Percentiles rank a stretch among this genome's conserved stretches.
These are phyloP conservation scores for Thermophis baileyi DNA, from an alignment of 2,113 vertebrate genomes.

Conservation along the genomic window DNA sequence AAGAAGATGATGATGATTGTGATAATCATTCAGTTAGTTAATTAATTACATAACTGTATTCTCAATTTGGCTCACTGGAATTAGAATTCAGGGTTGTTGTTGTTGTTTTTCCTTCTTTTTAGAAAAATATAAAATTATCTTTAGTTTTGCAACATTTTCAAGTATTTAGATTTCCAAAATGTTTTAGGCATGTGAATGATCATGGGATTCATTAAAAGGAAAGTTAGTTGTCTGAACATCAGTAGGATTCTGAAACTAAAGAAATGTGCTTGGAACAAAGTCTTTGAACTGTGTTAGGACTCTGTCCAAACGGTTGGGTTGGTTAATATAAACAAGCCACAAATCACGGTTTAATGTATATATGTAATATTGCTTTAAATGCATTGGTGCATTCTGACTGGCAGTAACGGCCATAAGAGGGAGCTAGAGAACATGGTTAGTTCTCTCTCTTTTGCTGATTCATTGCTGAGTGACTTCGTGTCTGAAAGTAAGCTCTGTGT, in stretches of 20 bases:
- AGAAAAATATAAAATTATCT: neutral
- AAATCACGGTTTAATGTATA: no score
- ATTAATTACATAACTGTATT: neutral
- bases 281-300: no score
- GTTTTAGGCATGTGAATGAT: constrained; percentile 19
- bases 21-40: neutral
- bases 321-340: no score
- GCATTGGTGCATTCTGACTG: no score
- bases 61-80: neutral
- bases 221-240: neutral
- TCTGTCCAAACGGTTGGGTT: no score
- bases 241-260: neutral
- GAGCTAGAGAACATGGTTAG: no score
- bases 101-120: neutral
- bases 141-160: constrained; percentile 23
- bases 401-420: no score
- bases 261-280: neutral
- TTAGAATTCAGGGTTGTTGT: constrained; percentile 12
- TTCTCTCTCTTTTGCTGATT: no score
- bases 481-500: no score
- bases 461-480: no score
- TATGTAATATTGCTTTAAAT: no score
- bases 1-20: neutral
- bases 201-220: neutral
- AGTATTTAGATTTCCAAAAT: constrained; percentile 6